Evolutionary conservation across 37 sponge, comb jelly and placozoan species (phyloP).

Genomic region (Aphrocallistes beatrix): DNA sequence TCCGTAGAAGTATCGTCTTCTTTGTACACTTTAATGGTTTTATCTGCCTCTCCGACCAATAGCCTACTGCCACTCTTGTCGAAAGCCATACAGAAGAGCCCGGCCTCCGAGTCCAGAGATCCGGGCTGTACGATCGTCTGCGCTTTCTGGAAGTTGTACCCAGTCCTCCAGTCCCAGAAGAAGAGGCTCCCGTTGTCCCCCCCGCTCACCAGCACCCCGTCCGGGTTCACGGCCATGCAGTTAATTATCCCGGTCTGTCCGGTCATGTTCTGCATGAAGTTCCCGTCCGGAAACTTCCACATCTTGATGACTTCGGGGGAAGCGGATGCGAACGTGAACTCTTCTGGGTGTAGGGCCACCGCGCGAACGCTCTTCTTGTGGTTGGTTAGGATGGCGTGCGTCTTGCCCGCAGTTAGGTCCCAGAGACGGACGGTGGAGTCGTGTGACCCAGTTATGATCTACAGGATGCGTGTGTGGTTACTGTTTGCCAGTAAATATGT

Average conservation of each 20-base stretch:
- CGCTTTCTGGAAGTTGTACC: slow-evolving; percentile 89
- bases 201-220: slow-evolving; percentile 86
- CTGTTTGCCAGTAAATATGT: too few relatives aligned
- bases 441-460: slow-evolving; percentile 93
- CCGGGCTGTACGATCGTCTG: slow-evolving; percentile 89
- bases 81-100: slow-evolving; percentile 70
- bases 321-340: slow-evolving; percentile 87
- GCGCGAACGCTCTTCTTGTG: slow-evolving; percentile 97
- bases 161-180: slow-evolving; percentile 98
- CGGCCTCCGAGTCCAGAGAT: slow-evolving; percentile 95
- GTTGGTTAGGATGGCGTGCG: slow-evolving; percentile 81
- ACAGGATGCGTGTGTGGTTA: background rate
- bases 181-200: slow-evolving; percentile 89
- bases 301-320: slow-evolving; percentile 96
- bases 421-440: slow-evolving; percentile 89
- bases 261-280: slow-evolving; percentile 91
- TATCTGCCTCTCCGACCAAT: slow-evolving; percentile 87
- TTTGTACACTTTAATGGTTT: slow-evolving; percentile 94
- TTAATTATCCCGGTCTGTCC: slow-evolving; percentile 93
- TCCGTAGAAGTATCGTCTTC: slow-evolving; percentile 95
- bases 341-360: slow-evolving; percentile 69
- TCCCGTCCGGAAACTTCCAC: slow-evolving; percentile 97
- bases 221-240: slow-evolving; percentile 71
- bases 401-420: slow-evolving; percentile 96
- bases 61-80: slow-evolving; percentile 87